phyloP scores from a whole-genome alignment of 1,140 invertebrate genomes.

The Sesamia nonagrioides region DNA sequence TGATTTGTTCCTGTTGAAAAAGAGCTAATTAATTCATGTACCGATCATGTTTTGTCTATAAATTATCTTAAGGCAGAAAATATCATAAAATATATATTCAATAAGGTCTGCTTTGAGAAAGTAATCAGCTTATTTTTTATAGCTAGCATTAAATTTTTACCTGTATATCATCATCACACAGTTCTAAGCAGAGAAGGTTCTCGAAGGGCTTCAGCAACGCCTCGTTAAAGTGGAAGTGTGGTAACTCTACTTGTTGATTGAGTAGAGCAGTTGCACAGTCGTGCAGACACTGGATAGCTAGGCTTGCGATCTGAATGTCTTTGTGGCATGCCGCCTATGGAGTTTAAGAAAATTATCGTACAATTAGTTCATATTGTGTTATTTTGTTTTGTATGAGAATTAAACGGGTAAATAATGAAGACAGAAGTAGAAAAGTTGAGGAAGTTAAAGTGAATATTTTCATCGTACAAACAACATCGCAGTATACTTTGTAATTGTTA shows the following conservation, averaged over 20 bases:
- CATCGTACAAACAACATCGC: no score
- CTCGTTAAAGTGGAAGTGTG: constrained; percentile 98
- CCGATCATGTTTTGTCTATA: no score
- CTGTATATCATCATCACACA: constrained; percentile 97
- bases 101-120: no score
- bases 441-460: no score
- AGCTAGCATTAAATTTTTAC: constrained; percentile 77
- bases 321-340: constrained; percentile 95
- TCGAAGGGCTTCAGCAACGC: constrained; percentile 98
- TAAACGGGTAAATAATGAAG: no score
- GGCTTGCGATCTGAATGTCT: constrained; percentile 95
- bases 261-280: constrained; percentile 96
- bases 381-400: no score
- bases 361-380: no score
- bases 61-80: no score
- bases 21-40: background rate
- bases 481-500: no score
- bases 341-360: constrained; percentile 12
- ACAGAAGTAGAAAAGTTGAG: no score
- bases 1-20: constrained; percentile 92
- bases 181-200: constrained; percentile 96
- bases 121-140: no score
- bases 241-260: constrained; percentile 95
- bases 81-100: no score
- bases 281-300: constrained; percentile 97